Evolutionary conservation across 1,140 invertebrate genomes (phyloP).

Genomic region (Lepidurus arcticus): DNA sequence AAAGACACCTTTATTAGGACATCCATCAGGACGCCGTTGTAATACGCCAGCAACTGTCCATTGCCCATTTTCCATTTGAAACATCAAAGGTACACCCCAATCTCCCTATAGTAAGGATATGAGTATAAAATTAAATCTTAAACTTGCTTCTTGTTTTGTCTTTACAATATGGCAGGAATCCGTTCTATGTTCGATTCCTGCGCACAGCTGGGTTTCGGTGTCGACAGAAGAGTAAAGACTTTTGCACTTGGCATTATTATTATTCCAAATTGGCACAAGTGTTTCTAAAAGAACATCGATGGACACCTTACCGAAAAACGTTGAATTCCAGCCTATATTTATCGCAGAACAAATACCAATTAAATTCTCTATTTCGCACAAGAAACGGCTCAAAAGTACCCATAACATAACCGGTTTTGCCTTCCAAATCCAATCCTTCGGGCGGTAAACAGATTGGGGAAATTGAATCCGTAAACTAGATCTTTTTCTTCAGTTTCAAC

Average conservation of each 20-base stretch:
- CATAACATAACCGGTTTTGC: constrained; percentile 35
- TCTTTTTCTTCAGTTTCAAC: constrained; percentile 37
- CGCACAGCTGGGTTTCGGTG: constrained; percentile 41
- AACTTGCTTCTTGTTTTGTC: constrained; percentile 21
- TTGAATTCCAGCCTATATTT: constrained; percentile 59
- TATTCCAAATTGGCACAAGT: constrained; percentile 51
- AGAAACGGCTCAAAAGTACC: not conserved
- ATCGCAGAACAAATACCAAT: not conserved
- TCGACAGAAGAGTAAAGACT: constrained; percentile 25
- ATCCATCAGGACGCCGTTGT: no score
- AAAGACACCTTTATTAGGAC: no score
- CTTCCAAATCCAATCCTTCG: constrained; percentile 31
- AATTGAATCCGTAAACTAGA: constrained; percentile 38
- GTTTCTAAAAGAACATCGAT: constrained; percentile 55
- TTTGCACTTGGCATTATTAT: constrained; percentile 50
- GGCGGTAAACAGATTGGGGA: constrained; percentile 46
- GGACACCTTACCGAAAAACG: constrained; percentile 49
- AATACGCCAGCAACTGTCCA: no score
- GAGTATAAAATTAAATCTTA: not conserved
- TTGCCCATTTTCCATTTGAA: constrained; percentile 48
- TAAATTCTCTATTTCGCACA: not conserved
- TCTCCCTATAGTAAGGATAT: constrained; percentile 58
- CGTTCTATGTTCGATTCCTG: constrained; percentile 42
- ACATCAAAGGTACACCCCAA: constrained; percentile 74
- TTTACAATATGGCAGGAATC: constrained; percentile 46